These are phyloP conservation scores for Tiphia femorata DNA, from an alignment of 2,888 invertebrate genomes.

Conservation along the genomic window DNA sequence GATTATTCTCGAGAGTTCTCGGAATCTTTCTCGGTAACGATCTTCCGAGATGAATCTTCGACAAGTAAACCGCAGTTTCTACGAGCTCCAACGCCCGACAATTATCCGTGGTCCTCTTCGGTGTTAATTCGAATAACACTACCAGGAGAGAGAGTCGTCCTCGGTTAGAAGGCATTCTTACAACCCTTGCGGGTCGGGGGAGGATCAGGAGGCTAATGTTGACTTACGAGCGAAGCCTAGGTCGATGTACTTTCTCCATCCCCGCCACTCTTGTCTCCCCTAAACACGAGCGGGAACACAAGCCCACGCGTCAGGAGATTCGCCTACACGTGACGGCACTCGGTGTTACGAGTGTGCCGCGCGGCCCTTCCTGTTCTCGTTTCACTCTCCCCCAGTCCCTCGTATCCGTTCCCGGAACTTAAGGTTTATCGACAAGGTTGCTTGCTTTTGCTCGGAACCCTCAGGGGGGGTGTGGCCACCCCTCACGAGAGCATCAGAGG, in stretches of 20 bases:
- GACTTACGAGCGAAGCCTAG: conserved; percentile 20
- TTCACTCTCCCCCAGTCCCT: conserved; percentile 20
- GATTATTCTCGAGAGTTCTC: too few relatives aligned
- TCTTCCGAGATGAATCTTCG: too few relatives aligned
- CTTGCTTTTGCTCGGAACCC: conserved; percentile 46
- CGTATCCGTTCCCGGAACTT: conserved; percentile 37
- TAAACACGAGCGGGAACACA: conserved; percentile 7
- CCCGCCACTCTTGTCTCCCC: conserved; percentile 7
- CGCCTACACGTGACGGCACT: conserved; percentile 4
- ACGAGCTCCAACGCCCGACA: too few relatives aligned
- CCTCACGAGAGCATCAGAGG: conserved; percentile 24
- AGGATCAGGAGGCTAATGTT: conserved; percentile 28
- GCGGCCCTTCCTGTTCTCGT: conserved; percentile 36
- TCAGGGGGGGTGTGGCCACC: neutral
- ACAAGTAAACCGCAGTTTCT: too few relatives aligned
- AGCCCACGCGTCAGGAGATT: conserved; percentile 19
- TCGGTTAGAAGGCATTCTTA: neutral
- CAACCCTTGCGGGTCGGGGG: conserved; percentile 10
- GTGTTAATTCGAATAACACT: too few relatives aligned
- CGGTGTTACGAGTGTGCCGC: neutral
- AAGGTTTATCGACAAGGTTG: conserved; percentile 51
- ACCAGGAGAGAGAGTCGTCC: too few relatives aligned
- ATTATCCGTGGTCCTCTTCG: too few relatives aligned
- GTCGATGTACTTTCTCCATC: too few relatives aligned
- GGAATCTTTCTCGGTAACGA: too few relatives aligned